These are phyloP conservation scores for Aurelia sp. DNA, from an alignment of 30 jellyfish, hydroid and myxozoan genomes.

Conservation along the genomic window DNA sequence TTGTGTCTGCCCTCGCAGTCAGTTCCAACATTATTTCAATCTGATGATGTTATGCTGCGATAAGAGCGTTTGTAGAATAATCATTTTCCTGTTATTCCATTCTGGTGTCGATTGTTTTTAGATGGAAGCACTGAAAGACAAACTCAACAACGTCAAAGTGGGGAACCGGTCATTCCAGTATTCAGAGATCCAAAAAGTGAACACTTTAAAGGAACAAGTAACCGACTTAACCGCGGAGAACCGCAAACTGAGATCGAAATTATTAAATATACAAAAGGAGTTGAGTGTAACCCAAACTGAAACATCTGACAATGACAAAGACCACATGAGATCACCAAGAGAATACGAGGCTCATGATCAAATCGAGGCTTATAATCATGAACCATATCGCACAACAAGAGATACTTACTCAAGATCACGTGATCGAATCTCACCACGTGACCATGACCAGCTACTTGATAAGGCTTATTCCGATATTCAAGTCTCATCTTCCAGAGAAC, in stretches of 20 bases:
- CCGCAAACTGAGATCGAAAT: background rate
- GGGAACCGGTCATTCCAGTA: constrained; percentile 44
- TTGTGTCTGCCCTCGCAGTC: no score
- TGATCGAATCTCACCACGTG: no score
- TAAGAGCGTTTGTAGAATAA: background rate
- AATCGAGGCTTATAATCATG: background rate
- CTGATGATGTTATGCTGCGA: background rate
- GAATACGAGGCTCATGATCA: constrained; percentile 3
- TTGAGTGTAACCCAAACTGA: background rate
- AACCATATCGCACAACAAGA: no score
- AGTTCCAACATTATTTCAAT: background rate
- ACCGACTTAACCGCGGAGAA: constrained; percentile 19
- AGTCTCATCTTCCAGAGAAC: no score
- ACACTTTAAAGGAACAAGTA: constrained; percentile 12
- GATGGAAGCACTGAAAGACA: constrained; percentile 23
- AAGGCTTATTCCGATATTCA: no score
- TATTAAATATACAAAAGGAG: constrained; percentile 6
- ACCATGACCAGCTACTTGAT: no score
- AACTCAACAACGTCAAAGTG: constrained; percentile 23
- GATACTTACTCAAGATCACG: no score
- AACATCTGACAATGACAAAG: background rate
- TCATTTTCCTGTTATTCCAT: background rate
- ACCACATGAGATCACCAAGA: background rate
- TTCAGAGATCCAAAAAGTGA: constrained; percentile 30
- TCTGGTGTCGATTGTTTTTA: background rate